Evolutionary conservation across 2,113 vertebrate species (phyloP), one percentile per base, ranked within the genome.

Genomic region (Benitochromis conjunctus): DNA sequence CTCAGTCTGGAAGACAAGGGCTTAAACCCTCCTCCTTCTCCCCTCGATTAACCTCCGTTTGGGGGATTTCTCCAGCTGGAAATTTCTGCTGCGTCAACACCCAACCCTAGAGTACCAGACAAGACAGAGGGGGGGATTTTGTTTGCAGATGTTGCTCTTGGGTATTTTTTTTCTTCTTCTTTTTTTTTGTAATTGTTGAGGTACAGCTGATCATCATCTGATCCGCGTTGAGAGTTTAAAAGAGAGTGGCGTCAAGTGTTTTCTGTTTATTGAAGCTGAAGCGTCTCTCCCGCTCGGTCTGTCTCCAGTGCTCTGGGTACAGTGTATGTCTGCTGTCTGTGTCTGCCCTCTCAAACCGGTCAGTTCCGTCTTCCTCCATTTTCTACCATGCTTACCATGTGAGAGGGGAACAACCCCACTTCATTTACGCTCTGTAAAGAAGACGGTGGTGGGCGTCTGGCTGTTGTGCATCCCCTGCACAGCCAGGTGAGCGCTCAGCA

Each of bases 51-150:
- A 97, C 96, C 95, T 96, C 96, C 92, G 94, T 96, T 97, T 97
- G 96, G 97, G 98, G 97, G 97, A 96, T 97, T 98, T 97, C 97
- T 98, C 97, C 97, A 97, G 96, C 96, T 96, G 97, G 97, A 96
- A 97, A 97, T 97, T 98, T 98, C 95, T 98, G 97, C 97, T 98
- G 97, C 97, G 97, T 98, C 97, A 99, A 99, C 97, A 97, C 96
- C 97, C 96, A 96, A 95, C 95, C 96, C 95, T 89, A 94, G 93
- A 96, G 92, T 82, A 96, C 89, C 94, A 96, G 95, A 96, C 94
- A 94, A 96, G 95, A 95, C 92, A 94, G 92, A 89, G 87, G 93
- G 90, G 90, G 96, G 93, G 93, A 87, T 92, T 95, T 95, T 93
- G 80, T 90, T 92, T 87, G 87, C 86, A 89, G 78, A 89, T 88